Percentiles rank a stretch among this genome's conserved stretches.
phyloP scores from a whole-genome alignment of 2,113 vertebrate genomes.

The Nycticebus coucang region DNA sequence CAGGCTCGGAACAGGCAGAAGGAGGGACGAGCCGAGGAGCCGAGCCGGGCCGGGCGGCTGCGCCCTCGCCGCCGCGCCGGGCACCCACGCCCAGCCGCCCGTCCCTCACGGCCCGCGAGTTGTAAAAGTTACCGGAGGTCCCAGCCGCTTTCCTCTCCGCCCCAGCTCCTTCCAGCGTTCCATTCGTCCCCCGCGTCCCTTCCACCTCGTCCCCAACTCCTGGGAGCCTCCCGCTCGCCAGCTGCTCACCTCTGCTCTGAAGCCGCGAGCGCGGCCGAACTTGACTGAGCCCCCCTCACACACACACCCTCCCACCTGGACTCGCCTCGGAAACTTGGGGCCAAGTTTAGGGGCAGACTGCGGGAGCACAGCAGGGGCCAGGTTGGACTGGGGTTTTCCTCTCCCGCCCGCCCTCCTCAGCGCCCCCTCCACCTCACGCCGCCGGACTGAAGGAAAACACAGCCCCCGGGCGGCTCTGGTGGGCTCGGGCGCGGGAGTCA shows the following conservation, averaged over 20 bases:
- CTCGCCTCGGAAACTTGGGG: slow-evolving; percentile 67
- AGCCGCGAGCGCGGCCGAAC: slow-evolving; percentile 49
- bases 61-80: not conserved
- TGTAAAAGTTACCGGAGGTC: slow-evolving; percentile 72
- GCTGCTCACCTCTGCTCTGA: slow-evolving; percentile 58
- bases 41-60: slow-evolving; percentile 66
- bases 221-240: slow-evolving; percentile 33
- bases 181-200: slow-evolving; percentile 58
- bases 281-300: slow-evolving; percentile 39
- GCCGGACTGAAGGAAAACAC: slow-evolving; percentile 68
- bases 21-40: slow-evolving; percentile 10
- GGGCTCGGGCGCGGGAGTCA: slow-evolving; percentile 66
- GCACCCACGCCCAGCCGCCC: slow-evolving; percentile 51
- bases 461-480: slow-evolving; percentile 70
- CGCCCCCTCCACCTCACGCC: slow-evolving; percentile 60
- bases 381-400: not conserved
- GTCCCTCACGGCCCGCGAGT: slow-evolving; percentile 61
- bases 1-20: slow-evolving; percentile 56
- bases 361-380: slow-evolving; percentile 42
- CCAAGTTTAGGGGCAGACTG: slow-evolving; percentile 64
- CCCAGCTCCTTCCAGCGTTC: slow-evolving; percentile 31
- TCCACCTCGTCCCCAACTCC: slow-evolving; percentile 48
- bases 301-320: slow-evolving; percentile 59
- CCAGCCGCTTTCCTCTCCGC: slow-evolving; percentile 7
- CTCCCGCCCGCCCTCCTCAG: not conserved